phyloP scores from a whole-genome alignment of 2,888 invertebrate species.

The Agrotis clavis region DNA sequence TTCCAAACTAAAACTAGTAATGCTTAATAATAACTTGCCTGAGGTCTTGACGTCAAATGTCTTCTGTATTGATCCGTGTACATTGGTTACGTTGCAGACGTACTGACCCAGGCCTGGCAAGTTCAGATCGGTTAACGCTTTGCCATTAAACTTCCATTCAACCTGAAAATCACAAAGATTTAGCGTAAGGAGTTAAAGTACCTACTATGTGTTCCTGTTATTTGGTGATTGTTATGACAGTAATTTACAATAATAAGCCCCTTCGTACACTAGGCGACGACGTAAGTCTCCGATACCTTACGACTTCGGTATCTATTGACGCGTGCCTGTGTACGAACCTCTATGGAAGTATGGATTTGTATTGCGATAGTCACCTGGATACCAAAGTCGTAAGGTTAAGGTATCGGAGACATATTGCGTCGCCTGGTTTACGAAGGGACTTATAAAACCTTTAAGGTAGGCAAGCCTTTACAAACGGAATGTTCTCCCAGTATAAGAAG shows the following conservation, averaged over 20 bases:
- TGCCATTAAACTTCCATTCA: constrained; percentile 59
- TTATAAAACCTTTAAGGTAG: no score
- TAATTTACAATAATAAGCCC: no score
- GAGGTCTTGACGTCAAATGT: constrained; percentile 60
- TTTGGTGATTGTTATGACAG: no score
- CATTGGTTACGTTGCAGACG: constrained; percentile 58
- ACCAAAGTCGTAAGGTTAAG: no score
- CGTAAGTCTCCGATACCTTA: no score
- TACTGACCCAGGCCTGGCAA: constrained; percentile 53
- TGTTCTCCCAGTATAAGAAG: neutral
- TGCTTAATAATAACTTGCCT: constrained; percentile 39
- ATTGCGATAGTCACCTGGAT: no score
- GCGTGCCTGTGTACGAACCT: no score
- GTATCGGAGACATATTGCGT: no score
- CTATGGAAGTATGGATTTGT: no score
- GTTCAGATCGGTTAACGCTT: constrained; percentile 30
- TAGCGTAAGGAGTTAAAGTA: neutral
- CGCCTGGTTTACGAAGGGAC: no score
- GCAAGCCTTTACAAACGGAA: neutral
- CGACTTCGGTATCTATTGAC: no score
- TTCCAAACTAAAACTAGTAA: neutral
- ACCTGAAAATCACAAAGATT: constrained; percentile 38
- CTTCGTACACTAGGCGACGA: no score
- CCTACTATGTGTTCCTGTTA: neutral
- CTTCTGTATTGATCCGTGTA: constrained; percentile 51